These are phyloP conservation scores for Agrotis segetum DNA, from an alignment of 2,888 invertebrate species.

Conservation along the genomic window DNA sequence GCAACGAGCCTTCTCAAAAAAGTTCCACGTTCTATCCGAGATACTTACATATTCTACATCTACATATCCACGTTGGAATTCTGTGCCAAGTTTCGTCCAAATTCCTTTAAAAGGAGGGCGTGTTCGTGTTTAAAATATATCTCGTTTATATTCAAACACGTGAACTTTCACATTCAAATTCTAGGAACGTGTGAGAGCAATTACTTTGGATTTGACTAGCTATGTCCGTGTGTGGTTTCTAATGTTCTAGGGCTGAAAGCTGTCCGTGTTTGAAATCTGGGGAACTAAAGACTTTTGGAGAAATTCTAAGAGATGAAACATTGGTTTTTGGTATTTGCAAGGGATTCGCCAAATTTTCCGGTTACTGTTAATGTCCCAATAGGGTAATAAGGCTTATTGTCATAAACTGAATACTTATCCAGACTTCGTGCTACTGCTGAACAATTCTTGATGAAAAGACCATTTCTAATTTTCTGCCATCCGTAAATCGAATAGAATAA, in stretches of 20 bases:
- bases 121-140: slow-evolving; percentile 37
- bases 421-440: too few relatives aligned
- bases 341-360: too few relatives aligned
- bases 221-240: background rate
- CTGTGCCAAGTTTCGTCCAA: slow-evolving; percentile 33
- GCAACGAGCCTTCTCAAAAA: background rate
- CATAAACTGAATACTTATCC: too few relatives aligned
- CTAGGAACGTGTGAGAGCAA: slow-evolving; percentile 10
- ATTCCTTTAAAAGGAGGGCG: slow-evolving; percentile 21
- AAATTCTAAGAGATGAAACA: too few relatives aligned
- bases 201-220: slow-evolving; percentile 14
- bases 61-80: slow-evolving; percentile 14
- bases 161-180: slow-evolving; percentile 31
- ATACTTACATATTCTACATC: background rate
- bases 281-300: background rate
- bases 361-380: too few relatives aligned
- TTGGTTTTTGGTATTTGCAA: too few relatives aligned
- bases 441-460: background rate
- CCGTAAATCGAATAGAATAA: too few relatives aligned
- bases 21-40: background rate
- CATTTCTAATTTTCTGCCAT: too few relatives aligned
- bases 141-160: slow-evolving; percentile 22
- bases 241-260: background rate
- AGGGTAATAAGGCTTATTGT: too few relatives aligned
- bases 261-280: background rate